A percentile compares a stretch with the other conserved stretches of the same genome.
phyloP scores from a whole-genome alignment of 2,797 vertebrate species.

The Taeniopygia guttata region DNA sequence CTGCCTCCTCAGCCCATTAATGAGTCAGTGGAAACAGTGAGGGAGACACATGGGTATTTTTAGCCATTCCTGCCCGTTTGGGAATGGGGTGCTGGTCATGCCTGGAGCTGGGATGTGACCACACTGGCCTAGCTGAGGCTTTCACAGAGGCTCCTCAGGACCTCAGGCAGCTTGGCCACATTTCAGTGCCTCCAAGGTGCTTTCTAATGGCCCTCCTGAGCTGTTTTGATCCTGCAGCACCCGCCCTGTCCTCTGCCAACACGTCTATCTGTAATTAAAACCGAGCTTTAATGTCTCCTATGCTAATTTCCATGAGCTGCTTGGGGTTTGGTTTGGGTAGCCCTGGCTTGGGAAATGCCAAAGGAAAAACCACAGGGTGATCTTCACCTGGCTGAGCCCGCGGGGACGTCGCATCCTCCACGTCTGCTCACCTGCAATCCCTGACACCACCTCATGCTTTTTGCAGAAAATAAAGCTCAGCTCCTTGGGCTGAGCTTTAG shows the following conservation, averaged over 20 bases:
- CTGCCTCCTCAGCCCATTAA: slow-evolving; percentile 61
- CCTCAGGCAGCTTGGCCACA: background rate
- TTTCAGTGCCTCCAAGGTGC: background rate
- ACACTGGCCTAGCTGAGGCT: background rate
- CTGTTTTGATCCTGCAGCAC: slow-evolving; percentile 68
- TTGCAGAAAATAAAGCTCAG: background rate
- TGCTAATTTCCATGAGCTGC: slow-evolving; percentile 28
- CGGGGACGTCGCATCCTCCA: background rate
- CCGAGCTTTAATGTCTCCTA: slow-evolving; percentile 53
- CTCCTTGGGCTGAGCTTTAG: background rate
- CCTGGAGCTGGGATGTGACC: background rate
- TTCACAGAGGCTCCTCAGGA: background rate
- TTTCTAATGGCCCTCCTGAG: slow-evolving; percentile 57
- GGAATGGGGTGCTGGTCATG: accelerated
- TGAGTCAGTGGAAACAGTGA: slow-evolving; percentile 72
- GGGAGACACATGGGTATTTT: background rate
- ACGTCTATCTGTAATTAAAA: slow-evolving; percentile 45
- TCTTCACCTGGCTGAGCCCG: background rate
- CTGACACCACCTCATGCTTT: background rate
- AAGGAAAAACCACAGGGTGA: slow-evolving; percentile 44
- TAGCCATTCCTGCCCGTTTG: background rate
- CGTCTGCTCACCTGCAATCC: background rate
- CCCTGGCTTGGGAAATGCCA: slow-evolving; percentile 40
- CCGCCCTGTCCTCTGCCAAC: slow-evolving; percentile 69
- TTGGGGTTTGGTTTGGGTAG: slow-evolving; percentile 27